Evolutionary conservation across 2,888 invertebrate species (phyloP), one percentile per base, ranked within the genome.

Genomic region (Andrena bicolor): DNA sequence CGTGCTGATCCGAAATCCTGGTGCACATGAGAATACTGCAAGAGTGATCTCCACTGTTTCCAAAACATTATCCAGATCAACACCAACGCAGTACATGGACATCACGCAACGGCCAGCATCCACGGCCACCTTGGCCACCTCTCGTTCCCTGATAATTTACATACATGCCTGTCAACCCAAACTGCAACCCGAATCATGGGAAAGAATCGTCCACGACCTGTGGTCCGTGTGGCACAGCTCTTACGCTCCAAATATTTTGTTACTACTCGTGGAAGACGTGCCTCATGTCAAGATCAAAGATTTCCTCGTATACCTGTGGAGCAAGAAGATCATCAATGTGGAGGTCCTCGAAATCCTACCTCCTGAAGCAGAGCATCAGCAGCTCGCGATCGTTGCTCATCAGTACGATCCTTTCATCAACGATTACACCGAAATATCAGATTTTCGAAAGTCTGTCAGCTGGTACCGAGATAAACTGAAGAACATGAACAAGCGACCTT

Each of bases 71-170:
- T 4, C n/a, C 10, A 61, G 26, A 51, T n/a, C n/a, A 5, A 2
- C 32, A 35, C 68, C 68, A 13, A 28, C 66, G 7, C 60, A 48
- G 1, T 65, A 2, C 2, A 26, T 65, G 16, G 41, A 41, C 30
- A 26, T 26, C 13, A 4, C 58, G 26, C 2, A 3, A n/a, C 6
- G 5, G n/a, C 2, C 35, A 6, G 28, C 13, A 41, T 5, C n/a
- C 7, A 23, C 16, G 4, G 16, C 13, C 0, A 3, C 8, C 13
- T 23, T 30, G n/a, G 53, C 65, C 2, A 65, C 53, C 8, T 56
- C 56, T n/a, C 23, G 4, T 16, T 63, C 20, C 20, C 49, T 71
- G 10, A n/a, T 71, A 6, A 60, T 71, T 30, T 71, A 71, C 61
- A 56, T 65, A 8, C 13, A 16, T 20, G 68, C 13, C 5, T 60